These are phyloP conservation scores for Onchidella celtica DNA, from an alignment of 2,888 invertebrate species.

Conservation along the genomic window DNA sequence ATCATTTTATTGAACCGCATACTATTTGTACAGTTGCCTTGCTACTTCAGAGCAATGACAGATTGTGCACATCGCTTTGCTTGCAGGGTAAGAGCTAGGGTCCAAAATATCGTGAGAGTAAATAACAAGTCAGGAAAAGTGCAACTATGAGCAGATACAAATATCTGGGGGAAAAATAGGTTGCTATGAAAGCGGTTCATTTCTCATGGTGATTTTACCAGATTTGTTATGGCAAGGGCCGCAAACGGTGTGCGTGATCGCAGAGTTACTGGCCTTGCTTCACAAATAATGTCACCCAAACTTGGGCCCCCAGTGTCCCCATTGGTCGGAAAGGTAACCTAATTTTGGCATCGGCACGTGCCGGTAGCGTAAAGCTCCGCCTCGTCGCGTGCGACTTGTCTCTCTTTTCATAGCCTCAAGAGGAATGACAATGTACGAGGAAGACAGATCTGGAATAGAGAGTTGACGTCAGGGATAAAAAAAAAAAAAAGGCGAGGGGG, in stretches of 20 bases:
- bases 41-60: no score
- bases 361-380: conserved; percentile 31
- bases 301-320: conserved; percentile 35
- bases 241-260: background rate
- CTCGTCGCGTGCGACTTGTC: conserved; percentile 45
- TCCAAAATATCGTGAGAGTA: no score
- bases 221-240: background rate
- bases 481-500: background rate
- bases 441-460: background rate
- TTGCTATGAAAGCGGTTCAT: no score
- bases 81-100: no score
- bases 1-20: no score
- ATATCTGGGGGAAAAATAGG: no score
- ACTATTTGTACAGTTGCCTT: no score
- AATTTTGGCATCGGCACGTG: conserved; percentile 45
- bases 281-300: conserved; percentile 46
- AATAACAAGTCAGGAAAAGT: no score
- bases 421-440: conserved; percentile 4
- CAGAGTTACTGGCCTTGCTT: conserved; percentile 35
- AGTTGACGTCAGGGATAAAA: background rate
- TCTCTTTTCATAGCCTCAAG: conserved; percentile 21
- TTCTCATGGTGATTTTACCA: no score
- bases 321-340: conserved; percentile 44
- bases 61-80: no score
- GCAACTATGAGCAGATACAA: no score